Evolutionary conservation across 2,797 vertebrate species (phyloP).

Genomic region (Malurus splendens): DNA sequence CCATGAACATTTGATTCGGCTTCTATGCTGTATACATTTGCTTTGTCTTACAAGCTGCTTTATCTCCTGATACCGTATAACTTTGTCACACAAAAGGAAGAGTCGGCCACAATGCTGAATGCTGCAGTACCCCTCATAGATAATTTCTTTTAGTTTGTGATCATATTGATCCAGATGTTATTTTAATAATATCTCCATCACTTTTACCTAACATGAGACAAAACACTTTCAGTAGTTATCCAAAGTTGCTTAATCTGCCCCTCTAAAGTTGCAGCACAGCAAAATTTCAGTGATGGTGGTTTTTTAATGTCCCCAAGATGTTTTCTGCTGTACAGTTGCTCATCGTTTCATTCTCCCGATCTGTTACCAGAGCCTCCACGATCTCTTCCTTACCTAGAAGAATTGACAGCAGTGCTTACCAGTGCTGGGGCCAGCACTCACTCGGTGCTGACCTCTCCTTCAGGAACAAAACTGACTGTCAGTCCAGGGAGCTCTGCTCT

Average conservation of each 20-base stretch:
- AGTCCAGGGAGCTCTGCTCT: conserved; percentile 68
- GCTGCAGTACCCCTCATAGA: background rate
- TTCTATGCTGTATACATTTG: background rate
- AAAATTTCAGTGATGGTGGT: background rate
- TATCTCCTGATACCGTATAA: background rate
- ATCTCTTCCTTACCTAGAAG: conserved; percentile 63
- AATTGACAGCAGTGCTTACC: conserved; percentile 59
- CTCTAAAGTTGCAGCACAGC: background rate
- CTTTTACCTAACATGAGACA: background rate
- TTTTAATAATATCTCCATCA: background rate
- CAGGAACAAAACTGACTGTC: conserved; percentile 68
- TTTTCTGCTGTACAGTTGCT: background rate
- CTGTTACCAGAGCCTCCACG: conserved; percentile 68
- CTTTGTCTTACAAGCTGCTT: background rate
- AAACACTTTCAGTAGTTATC: background rate
- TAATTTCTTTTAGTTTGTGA: background rate
- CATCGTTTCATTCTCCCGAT: conserved; percentile 8
- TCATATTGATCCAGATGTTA: background rate
- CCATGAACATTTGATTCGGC: background rate
- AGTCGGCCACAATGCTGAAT: background rate
- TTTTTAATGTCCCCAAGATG: background rate
- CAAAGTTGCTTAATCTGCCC: background rate
- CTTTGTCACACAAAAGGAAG: background rate
- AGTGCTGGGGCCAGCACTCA: conserved; percentile 44
- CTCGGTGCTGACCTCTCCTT: conserved; percentile 68